Evolutionary conservation across 2,888 invertebrate species (phyloP).

Genomic region (Cactoblastis cactorum): DNA sequence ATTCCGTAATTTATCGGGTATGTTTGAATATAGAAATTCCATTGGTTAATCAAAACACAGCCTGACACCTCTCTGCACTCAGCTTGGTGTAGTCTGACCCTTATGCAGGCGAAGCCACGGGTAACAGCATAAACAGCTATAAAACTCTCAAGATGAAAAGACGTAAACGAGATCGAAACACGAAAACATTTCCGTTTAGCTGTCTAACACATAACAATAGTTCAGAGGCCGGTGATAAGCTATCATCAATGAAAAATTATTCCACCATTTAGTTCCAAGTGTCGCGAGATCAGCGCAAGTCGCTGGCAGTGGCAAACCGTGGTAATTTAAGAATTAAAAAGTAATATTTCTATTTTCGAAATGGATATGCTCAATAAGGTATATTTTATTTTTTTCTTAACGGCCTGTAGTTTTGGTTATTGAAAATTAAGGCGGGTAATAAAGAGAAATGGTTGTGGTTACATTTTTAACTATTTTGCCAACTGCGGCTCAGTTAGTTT

Average conservation of each 20-base stretch:
- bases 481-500: too few relatives aligned
- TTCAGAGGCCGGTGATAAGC: slow-evolving; percentile 8
- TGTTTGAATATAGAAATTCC: too few relatives aligned
- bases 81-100: too few relatives aligned
- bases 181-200: not conserved
- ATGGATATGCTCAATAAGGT: slow-evolving; percentile 13
- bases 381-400: not conserved
- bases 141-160: not conserved
- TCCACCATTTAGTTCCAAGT: slow-evolving; percentile 4
- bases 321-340: not conserved
- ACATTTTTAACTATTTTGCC: not conserved
- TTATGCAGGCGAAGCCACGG: too few relatives aligned
- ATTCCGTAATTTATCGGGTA: too few relatives aligned
- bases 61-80: too few relatives aligned
- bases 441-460: not conserved
- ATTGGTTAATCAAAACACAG: too few relatives aligned
- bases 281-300: not conserved
- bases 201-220: not conserved
- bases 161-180: not conserved
- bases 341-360: not conserved
- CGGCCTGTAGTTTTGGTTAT: not conserved
- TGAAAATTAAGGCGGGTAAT: not conserved
- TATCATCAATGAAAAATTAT: slow-evolving; percentile 2
- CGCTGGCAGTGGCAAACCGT: not conserved
- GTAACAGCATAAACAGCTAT: not conserved